Percentiles rank a stretch among this genome's conserved stretches.
phyloP scores from a whole-genome alignment of 2,888 invertebrate species.

The Seira musarum region DNA sequence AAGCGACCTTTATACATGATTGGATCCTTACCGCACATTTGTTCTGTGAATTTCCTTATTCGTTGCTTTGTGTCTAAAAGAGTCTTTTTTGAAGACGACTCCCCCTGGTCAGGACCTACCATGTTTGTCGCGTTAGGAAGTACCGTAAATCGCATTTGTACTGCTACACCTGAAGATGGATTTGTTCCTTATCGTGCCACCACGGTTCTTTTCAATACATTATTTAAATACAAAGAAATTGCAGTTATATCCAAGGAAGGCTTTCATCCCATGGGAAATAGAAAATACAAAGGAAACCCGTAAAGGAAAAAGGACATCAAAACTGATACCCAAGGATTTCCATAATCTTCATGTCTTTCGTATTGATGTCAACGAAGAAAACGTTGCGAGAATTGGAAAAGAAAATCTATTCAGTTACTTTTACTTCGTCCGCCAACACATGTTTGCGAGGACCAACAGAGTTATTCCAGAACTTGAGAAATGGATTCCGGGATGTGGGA shows the following conservation, averaged over 20 bases:
- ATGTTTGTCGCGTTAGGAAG: conserved; percentile 48
- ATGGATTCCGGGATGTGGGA: conserved; percentile 84
- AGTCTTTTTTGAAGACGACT: conserved; percentile 56
- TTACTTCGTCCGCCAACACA: conserved; percentile 81
- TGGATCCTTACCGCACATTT: conserved; percentile 52
- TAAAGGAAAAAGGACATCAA: conserved; percentile 1
- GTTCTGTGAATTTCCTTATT: conserved; percentile 49
- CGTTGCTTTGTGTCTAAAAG: conserved; percentile 33
- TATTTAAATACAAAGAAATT: conserved; percentile 79
- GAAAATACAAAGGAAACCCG: not conserved
- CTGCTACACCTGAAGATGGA: conserved; percentile 73
- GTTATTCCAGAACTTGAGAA: conserved; percentile 84
- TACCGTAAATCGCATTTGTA: conserved; percentile 38
- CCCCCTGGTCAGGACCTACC: conserved; percentile 39
- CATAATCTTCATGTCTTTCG: conserved; percentile 79
- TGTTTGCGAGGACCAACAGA: conserved; percentile 76
- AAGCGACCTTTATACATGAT: conserved; percentile 52
- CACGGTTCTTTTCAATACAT: conserved; percentile 79
- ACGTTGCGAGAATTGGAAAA: conserved; percentile 68
- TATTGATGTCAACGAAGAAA: conserved; percentile 76
- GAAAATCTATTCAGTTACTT: conserved; percentile 78
- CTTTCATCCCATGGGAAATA: conserved; percentile 79
- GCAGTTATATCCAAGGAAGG: conserved; percentile 78
- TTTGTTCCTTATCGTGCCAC: conserved; percentile 75
- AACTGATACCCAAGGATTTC: conserved; percentile 72